Conservation (phyloP, 2,888 invertebrate species). For the Lampropteryx suffumata region DNA sequence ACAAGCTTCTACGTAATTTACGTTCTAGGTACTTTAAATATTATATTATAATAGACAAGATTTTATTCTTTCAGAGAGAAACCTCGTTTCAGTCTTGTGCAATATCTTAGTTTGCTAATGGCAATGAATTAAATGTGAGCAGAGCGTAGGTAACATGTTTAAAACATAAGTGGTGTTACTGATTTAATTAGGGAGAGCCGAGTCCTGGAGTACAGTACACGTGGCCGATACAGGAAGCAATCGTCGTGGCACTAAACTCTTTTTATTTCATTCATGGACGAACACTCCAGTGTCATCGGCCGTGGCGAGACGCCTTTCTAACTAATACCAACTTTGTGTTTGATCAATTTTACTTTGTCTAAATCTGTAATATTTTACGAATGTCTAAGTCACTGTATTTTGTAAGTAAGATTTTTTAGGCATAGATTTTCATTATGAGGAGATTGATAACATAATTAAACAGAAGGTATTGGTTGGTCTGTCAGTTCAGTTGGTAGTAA, state of each 20-base stretch:
- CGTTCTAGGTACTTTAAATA: too few relatives aligned
- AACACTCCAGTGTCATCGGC: slow-evolving; percentile 59
- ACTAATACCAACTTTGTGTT: slow-evolving; percentile 22
- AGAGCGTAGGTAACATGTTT: slow-evolving; percentile 26
- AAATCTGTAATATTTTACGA: background rate
- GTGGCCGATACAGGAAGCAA: slow-evolving; percentile 65
- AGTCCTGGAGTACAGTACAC: slow-evolving; percentile 40
- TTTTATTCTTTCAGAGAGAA: too few relatives aligned
- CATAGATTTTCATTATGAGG: too few relatives aligned
- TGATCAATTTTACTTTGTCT: slow-evolving; percentile 8
- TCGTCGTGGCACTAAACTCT: slow-evolving; percentile 48
- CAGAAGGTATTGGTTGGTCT: too few relatives aligned
- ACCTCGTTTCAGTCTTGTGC: too few relatives aligned
- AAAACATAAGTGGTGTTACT: slow-evolving; percentile 43
- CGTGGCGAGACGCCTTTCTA: slow-evolving; percentile 37
- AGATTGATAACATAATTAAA: too few relatives aligned
- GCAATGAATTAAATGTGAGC: slow-evolving; percentile 10
- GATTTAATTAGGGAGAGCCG: slow-evolving; percentile 49
- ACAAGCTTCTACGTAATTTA: too few relatives aligned
- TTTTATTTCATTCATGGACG: slow-evolving; percentile 57
- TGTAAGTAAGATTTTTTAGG: too few relatives aligned
- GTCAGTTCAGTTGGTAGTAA: too few relatives aligned
- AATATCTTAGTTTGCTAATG: background rate
- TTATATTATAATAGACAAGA: too few relatives aligned
- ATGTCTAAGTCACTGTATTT: background rate